Evolutionary conservation across 2,797 vertebrate genomes (phyloP).

Genomic region (Mormyrus hasselquistii): DNA sequence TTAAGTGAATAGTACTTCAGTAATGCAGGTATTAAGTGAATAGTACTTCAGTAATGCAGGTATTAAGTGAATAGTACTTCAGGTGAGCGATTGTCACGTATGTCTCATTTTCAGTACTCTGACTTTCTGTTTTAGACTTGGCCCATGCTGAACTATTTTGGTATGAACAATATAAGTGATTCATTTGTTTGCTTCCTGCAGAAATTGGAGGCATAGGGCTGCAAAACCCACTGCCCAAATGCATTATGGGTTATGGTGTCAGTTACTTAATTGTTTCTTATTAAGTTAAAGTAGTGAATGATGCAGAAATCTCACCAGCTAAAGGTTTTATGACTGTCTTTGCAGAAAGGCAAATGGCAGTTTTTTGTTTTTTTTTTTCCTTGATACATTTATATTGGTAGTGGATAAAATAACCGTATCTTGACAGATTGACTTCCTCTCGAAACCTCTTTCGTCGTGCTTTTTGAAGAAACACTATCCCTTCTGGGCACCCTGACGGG

Average conservation of each 20-base stretch:
- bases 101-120: neutral
- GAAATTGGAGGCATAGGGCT: neutral
- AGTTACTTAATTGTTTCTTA: neutral
- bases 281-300: neutral
- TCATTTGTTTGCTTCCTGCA: neutral
- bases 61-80: neutral
- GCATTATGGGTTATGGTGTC: neutral
- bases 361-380: neutral
- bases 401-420: neutral
- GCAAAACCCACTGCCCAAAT: neutral
- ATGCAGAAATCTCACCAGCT: neutral
- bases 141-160: neutral
- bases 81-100: neutral
- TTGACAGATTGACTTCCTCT: neutral
- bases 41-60: neutral
- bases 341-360: neutral
- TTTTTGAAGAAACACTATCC: neutral
- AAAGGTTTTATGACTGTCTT: neutral
- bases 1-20: neutral
- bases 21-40: neutral
- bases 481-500: neutral
- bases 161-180: neutral
- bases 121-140: neutral
- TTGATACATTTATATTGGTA: neutral
- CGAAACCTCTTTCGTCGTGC: neutral